phyloP scores from a whole-genome alignment of 2,113 vertebrate genomes.

The Microtus pennsylvanicus region DNA sequence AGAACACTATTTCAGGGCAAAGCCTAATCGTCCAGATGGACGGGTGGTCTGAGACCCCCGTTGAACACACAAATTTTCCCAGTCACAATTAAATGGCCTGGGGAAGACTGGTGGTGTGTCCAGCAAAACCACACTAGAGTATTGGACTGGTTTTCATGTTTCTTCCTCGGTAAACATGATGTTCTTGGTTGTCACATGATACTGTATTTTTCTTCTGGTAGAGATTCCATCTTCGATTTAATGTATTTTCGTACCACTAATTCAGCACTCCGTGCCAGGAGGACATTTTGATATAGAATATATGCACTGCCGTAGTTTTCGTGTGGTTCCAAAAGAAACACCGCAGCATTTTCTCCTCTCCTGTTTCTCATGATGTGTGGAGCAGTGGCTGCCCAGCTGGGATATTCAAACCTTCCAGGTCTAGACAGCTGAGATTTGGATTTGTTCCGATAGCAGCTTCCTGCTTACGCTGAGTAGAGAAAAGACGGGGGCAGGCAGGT shows the following conservation, averaged over 20 bases:
- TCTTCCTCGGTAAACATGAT: constrained; percentile 63
- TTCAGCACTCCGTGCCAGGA: constrained; percentile 67
- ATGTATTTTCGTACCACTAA: constrained; percentile 75
- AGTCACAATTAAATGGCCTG: not conserved
- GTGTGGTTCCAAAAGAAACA: constrained; percentile 86
- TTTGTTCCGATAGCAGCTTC: constrained; percentile 65
- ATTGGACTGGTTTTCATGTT: constrained; percentile 36
- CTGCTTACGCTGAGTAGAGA: constrained; percentile 58
- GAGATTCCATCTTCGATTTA: constrained; percentile 72
- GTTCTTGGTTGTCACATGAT: constrained; percentile 66
- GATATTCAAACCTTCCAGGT: constrained; percentile 75
- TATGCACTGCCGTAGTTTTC: constrained; percentile 76
- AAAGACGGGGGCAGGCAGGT: not conserved
- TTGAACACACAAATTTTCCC: not conserved
- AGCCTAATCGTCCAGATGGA: not conserved
- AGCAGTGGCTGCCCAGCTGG: constrained; percentile 72
- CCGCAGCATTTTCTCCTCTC: constrained; percentile 81
- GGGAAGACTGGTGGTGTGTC: not conserved
- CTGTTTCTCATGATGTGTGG: constrained; percentile 82
- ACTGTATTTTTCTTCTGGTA: constrained; percentile 79
- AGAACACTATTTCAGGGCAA: not conserved
- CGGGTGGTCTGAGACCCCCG: not conserved
- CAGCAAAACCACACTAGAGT: constrained; percentile 37
- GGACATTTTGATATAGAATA: constrained; percentile 80
- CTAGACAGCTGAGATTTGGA: constrained; percentile 78